Base-by-base conservation (phyloP, 1,140 invertebrate species). In the Heliconius nattereri region DNA sequence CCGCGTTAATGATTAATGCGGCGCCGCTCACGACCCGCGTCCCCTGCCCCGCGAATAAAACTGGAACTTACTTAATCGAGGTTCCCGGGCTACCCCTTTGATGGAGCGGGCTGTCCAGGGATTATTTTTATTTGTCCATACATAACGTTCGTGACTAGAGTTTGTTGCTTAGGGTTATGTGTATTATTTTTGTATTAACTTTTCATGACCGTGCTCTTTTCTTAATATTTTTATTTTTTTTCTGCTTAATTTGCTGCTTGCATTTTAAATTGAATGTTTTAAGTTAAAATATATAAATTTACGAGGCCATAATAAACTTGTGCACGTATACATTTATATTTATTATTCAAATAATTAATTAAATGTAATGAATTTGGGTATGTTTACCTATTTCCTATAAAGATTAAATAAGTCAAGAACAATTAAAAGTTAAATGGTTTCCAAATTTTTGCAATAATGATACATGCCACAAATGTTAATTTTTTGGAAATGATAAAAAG, bases 1-100 rank as follows among this genome's bases (percentile, higher is more conserved):
- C 91, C 89, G 89, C 86, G 91, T 93, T 94, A 94, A 94, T 94
- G 92, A 94, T 94, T 94, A 93, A 94, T 94, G 92, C 88, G 91
- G 91, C 91, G 92, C 91, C 90, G 87, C 85, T 89, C 90, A 89
- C 88, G 84, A 85, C 86, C 87, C 86, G 85, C 84, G 82, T 79
- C 81, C 72, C 78, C 76, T 66, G 83, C 80, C 80, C 82, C 82
- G 85, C 87, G 88, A 92, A 92, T 92, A 92, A 94, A 92, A 94
- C 91, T 87, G 89, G 85, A 89, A 90, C 88, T 86, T 83, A 90
- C 90, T 92, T 94, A 94, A 94, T 93, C 90, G 91, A 91, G 88
- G 89, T 92, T 92, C 92, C 92, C 86, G 90, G 85, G 86, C 84
- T 90, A 57, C 54, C 92, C 91, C 90, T 94, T 92, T 91, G 90